A percentile compares a stretch with the other conserved stretches of the same genome.
Evolutionary conservation across 2,797 vertebrate genomes (phyloP).

Genomic region (Acanthurus leucopareius): DNA sequence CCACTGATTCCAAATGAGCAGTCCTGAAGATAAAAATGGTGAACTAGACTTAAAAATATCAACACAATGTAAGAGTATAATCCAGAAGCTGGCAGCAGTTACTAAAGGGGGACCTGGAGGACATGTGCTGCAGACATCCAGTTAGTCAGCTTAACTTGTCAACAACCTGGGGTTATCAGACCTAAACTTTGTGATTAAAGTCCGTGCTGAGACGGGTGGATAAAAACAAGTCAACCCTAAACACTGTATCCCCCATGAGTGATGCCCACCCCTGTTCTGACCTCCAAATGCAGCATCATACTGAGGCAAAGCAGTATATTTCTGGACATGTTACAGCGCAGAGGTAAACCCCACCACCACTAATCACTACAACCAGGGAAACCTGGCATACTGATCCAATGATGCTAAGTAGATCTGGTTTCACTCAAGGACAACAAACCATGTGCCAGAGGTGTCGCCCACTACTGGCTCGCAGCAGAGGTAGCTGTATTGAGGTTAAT

Average conservation of each 20-base stretch:
- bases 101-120: conserved; percentile 38
- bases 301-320: not conserved
- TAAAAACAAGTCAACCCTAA: conserved; percentile 27
- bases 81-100: conserved; percentile 60
- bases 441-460: not conserved
- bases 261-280: conserved; percentile 18
- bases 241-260: conserved; percentile 17
- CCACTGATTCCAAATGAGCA: conserved; percentile 26
- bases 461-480: not conserved
- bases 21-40: conserved; percentile 43
- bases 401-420: conserved; percentile 20
- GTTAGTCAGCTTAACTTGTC: conserved; percentile 65
- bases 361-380: not conserved
- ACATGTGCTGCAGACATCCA: conserved; percentile 48
- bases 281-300: conserved; percentile 20
- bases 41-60: conserved; percentile 51
- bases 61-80: conserved; percentile 56
- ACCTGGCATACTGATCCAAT: conserved; percentile 15
- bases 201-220: conserved; percentile 14
- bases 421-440: not conserved
- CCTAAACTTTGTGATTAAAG: conserved; percentile 51
- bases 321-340: conserved; percentile 1
- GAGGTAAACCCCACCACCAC: not conserved
- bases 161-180: conserved; percentile 48
- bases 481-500: not conserved